Evolutionary conservation across 2,797 vertebrate genomes (phyloP).

Genomic region (Megaceryle alcyon): DNA sequence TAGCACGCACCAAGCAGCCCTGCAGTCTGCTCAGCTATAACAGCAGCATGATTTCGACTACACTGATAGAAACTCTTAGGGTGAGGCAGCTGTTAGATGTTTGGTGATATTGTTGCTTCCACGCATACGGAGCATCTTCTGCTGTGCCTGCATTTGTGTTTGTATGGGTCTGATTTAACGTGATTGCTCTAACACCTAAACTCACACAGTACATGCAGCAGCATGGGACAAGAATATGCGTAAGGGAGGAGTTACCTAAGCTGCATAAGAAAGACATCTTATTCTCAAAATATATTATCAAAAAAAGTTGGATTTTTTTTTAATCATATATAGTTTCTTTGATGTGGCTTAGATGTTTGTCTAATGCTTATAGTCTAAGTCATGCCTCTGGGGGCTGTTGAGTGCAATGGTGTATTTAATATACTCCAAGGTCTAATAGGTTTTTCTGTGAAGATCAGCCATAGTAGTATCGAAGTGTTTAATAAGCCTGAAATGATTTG

Average conservation of each 20-base stretch:
- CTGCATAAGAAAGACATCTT: accelerated
- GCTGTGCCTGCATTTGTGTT: background rate
- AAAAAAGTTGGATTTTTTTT: background rate
- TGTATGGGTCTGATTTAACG: background rate
- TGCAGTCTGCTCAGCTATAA: background rate
- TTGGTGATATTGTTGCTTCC: background rate
- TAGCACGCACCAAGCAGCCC: background rate
- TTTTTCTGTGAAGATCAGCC: background rate
- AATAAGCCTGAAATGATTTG: background rate
- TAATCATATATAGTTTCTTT: background rate
- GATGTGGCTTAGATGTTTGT: background rate
- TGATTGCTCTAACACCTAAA: background rate
- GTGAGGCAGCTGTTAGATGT: background rate
- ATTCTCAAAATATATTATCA: background rate
- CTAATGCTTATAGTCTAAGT: background rate
- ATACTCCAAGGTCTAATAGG: background rate
- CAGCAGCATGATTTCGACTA: background rate
- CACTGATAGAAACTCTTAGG: background rate
- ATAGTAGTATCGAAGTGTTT: background rate
- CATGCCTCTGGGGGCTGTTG: background rate
- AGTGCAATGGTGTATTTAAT: background rate
- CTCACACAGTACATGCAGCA: background rate
- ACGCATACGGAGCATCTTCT: background rate
- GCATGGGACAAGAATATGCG: background rate
- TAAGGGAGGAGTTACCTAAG: background rate